Evolutionary conservation across 2,113 vertebrate genomes (phyloP), one percentile per base, ranked within the genome.

Genomic region (Platysteira castanea): DNA sequence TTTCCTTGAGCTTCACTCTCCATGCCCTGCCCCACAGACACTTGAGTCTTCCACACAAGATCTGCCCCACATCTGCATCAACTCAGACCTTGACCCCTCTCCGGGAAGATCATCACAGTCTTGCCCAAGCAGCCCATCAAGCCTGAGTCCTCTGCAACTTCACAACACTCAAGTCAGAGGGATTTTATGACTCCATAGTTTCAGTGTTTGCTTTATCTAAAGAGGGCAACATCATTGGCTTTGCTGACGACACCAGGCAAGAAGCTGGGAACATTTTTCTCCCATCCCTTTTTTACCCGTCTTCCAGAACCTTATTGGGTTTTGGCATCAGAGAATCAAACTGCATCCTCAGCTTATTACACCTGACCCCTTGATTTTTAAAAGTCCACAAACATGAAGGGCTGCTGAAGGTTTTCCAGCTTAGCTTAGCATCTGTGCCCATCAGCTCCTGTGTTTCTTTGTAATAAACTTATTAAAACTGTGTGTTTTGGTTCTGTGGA

Each of bases 401-500:
- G 15, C 31, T 70, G 61, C 16, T 85, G 20, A 61, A 50, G 24
- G 11, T 90, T 91, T 76, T 76, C 57, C 41, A 87, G 57, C 56
- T 93, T 61, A 86, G 47, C 53, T 94, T 61, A 86, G 47, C 50
- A 52, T 85, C 54, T 42, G 52, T 59, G 54, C 35, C 35, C 56
- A 87, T 77, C 71, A 68, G 65, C 73, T 91, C 49, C 87, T 47
- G 47, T 60, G 46, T 78, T 96, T 80, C 87, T 84, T 77, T 52
- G 59, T 60, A 68, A 88, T 90, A 80, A 86, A 79, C 30, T 74
- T 90, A 90, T 78, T 93, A 70, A 68, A 94, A 92, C n/a, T 84
- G 18, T 67, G 17, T 73, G 47, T 11, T 93, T 93, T 78, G 10
- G 22, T 81, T 87, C 60, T 71, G 18, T 59, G 41, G 83, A 93